Percentiles rank a stretch among this genome's conserved stretches.
phyloP scores from a whole-genome alignment of 2,113 vertebrate genomes.

The Forbesichthys papilliferus region DNA sequence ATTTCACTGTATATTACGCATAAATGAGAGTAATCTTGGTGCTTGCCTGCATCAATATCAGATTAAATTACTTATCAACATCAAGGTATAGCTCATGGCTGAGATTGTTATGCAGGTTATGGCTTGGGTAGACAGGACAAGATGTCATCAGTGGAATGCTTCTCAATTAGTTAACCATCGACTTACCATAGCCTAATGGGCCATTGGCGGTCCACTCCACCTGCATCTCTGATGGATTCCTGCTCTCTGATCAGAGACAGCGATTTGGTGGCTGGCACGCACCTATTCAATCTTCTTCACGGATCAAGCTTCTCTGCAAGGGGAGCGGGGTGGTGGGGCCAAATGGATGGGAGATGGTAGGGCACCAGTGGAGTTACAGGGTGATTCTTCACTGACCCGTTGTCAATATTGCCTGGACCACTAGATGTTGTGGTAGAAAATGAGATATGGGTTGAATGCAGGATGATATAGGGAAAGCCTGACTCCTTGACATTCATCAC shows the following conservation, averaged over 20 bases:
- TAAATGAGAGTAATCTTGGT: constrained; percentile 13
- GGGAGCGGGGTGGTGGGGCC: not conserved
- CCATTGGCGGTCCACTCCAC: constrained; percentile 37
- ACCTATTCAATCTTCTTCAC: constrained; percentile 54
- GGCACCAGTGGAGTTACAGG: not conserved
- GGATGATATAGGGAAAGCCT: constrained; percentile 31
- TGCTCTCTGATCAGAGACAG: constrained; percentile 29
- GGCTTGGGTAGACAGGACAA: constrained; percentile 22
- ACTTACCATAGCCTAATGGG: constrained; percentile 60
- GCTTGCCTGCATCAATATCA: constrained; percentile 25
- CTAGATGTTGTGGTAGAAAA: constrained; percentile 23
- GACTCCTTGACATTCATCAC: constrained; percentile 56
- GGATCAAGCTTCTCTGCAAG: constrained; percentile 25
- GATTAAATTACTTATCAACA: constrained; percentile 26
- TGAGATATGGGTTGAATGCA: constrained; percentile 33
- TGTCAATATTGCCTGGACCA: constrained; percentile 40
- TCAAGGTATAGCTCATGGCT: constrained; percentile 35
- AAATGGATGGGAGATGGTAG: constrained; percentile 12
- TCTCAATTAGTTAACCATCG: constrained; percentile 69
- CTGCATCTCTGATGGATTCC: constrained; percentile 52
- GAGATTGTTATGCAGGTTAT: constrained; percentile 42
- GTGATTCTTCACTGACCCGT: constrained; percentile 50
- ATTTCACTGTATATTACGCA: constrained; percentile 19
- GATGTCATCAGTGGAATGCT: constrained; percentile 18
- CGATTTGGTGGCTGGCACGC: constrained; percentile 16